Percentiles rank a stretch among this genome's conserved stretches.
Evolutionary conservation across 2,888 invertebrate genomes (phyloP).

Genomic region (Conus canariensis): DNA sequence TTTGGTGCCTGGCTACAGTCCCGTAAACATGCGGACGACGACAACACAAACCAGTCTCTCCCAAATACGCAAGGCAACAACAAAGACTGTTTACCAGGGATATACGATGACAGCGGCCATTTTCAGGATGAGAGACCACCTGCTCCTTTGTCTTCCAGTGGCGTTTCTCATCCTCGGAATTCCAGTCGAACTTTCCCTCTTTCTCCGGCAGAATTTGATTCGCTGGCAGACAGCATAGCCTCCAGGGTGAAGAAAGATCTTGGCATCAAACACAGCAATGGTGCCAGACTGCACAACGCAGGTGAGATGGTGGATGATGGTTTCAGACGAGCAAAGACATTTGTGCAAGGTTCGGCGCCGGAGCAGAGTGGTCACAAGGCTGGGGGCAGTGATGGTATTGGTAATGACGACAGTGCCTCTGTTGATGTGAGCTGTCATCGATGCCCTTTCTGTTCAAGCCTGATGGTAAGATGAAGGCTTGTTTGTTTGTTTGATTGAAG

Average conservation of each 20-base stretch:
- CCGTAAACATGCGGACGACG: background rate
- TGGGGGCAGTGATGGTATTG: background rate
- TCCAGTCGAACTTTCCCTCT: constrained; percentile 34
- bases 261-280: constrained; percentile 21
- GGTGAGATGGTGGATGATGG: background rate
- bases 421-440: constrained; percentile 46
- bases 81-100: background rate
- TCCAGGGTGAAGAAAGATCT: constrained; percentile 47
- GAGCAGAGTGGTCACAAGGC: background rate
- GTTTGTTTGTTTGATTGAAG: background rate
- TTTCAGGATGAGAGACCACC: background rate
- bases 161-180: background rate
- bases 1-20: constrained; percentile 32
- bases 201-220: constrained; percentile 46
- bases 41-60: background rate
- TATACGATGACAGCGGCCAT: background rate
- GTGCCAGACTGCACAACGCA: background rate
- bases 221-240: constrained; percentile 48
- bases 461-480: constrained; percentile 32
- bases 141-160: background rate
- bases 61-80: too few species aligned
- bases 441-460: constrained; percentile 32
- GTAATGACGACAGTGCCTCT: background rate
- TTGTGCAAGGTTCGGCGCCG: constrained; percentile 28
- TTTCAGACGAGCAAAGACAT: constrained; percentile 33